Percentiles rank a stretch among this genome's conserved stretches.
phyloP scores from a whole-genome alignment of 2,113 vertebrate genomes.

The Mastomys natalensis region DNA sequence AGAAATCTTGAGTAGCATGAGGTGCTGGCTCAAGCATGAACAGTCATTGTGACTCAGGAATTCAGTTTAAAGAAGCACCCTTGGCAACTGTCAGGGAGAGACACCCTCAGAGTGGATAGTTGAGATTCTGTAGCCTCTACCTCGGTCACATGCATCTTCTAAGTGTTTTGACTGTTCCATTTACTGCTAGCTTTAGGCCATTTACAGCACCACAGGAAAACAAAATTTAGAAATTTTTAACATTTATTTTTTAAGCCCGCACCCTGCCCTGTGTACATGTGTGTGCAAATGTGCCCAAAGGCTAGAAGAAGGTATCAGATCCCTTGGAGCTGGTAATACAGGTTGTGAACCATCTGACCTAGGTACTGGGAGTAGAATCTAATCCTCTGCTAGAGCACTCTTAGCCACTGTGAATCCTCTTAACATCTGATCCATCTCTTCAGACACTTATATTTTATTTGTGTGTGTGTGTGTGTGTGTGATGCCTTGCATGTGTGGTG shows the following conservation, averaged over 20 bases:
- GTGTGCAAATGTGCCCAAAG: no score
- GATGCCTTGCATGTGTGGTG: no score
- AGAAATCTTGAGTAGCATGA: neutral
- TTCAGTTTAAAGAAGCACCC: constrained; percentile 1
- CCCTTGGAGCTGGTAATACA: neutral
- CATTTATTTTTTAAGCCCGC: neutral
- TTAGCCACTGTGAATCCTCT: neutral
- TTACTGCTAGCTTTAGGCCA: constrained; percentile 52
- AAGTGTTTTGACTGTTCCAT: neutral
- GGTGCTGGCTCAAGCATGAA: neutral
- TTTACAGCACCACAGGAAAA: constrained; percentile 44
- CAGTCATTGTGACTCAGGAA: neutral
- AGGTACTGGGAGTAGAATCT: neutral
- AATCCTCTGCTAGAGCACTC: neutral
- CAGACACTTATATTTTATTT: neutral
- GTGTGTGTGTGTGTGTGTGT: neutral
- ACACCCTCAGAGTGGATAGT: neutral
- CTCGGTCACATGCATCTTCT: neutral
- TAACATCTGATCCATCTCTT: neutral
- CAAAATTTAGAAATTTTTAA: neutral
- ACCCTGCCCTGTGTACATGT: no score
- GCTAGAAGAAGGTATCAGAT: neutral
- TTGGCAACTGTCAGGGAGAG: neutral
- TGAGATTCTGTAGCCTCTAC: neutral
- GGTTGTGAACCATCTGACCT: neutral